Base-by-base conservation (phyloP, 2,113 vertebrate species). In the Stercorarius parasiticus region DNA sequence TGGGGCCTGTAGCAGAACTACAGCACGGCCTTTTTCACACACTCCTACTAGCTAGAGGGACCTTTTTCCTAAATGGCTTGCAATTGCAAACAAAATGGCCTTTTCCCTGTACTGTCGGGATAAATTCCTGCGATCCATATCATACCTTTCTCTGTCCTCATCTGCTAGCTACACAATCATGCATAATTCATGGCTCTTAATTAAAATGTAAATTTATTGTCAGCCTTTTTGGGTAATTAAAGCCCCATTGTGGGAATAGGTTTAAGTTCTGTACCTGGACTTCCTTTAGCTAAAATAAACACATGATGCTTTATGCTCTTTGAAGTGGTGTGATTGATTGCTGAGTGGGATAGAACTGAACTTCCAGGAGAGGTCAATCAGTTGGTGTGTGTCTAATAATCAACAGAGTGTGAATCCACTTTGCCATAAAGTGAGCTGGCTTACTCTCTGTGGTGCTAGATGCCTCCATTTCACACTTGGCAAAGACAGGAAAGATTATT, bases 201-300 rank as follows among this genome's bases (percentile, higher is more conserved):
- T 97, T 93, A 97, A 97, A 97, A 97, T 95, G 84, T 95, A 95
- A 92, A 96, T 90, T 71, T 58, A 45, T 86, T 20, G 27, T 78
- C 93, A 92, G 72, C 38, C 43, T 95, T 93, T 95, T 92, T 14
- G 19, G 47, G 79, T 84, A 88, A 96, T 96, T 95, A 94, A 94
- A 95, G n/a, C 76, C 30, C 58, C 26, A 14, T 72, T 80, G 76
- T 64, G 92, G 67, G 80, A 95, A 87, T 27, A 40, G 15, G 15
- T 72, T 86, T 71, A 36, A 80, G 74, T 93, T 95, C 85, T 95
- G 53, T 70, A 66, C 58, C 55, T 62, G 86, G 70, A 71, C 47
- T 22, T 90, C 32, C 66, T 92, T 80, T 83, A 43, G 62, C 77
- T 90, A 45, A 80, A 92, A 82, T 58, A 67, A 92, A 90, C 80